phyloP scores from a whole-genome alignment of 2,113 vertebrate species.

The Crotalus helleri region DNA sequence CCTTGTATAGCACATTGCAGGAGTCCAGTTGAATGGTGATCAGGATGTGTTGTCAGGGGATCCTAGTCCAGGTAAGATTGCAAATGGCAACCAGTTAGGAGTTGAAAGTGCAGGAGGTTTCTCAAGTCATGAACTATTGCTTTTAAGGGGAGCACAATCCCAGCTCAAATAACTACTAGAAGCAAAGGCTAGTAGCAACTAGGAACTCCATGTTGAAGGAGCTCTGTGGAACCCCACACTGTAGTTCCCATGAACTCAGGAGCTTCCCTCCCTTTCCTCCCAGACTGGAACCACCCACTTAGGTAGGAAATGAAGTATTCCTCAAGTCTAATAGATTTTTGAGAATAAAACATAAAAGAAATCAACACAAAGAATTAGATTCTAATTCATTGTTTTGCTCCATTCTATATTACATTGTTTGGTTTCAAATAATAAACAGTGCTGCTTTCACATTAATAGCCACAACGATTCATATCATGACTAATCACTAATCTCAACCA shows the following conservation, averaged over 20 bases:
- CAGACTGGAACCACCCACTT: neutral
- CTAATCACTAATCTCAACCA: neutral
- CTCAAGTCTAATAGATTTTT: neutral
- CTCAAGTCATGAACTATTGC: neutral
- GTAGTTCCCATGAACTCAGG: neutral
- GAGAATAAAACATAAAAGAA: neutral
- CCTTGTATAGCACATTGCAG: neutral
- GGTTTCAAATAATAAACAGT: neutral
- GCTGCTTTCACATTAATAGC: neutral
- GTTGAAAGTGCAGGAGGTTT: neutral
- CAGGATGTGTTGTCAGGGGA: neutral
- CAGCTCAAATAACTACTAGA: neutral
- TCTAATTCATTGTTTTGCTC: neutral
- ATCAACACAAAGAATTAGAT: neutral
- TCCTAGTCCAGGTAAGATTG: neutral
- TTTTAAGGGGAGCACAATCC: neutral
- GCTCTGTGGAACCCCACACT: neutral
- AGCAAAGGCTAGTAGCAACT: neutral
- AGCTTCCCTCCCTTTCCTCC: neutral
- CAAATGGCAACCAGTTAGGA: neutral
- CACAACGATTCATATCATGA: neutral
- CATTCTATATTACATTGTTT: neutral
- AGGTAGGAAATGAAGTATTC: neutral
- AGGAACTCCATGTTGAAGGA: neutral
- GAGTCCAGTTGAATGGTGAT: neutral